A percentile compares a stretch with the other conserved stretches of the same genome.
Evolutionary conservation across 92 coral and sea anemone genomes (phyloP).

Genomic region (Plumapathes pennacea): DNA sequence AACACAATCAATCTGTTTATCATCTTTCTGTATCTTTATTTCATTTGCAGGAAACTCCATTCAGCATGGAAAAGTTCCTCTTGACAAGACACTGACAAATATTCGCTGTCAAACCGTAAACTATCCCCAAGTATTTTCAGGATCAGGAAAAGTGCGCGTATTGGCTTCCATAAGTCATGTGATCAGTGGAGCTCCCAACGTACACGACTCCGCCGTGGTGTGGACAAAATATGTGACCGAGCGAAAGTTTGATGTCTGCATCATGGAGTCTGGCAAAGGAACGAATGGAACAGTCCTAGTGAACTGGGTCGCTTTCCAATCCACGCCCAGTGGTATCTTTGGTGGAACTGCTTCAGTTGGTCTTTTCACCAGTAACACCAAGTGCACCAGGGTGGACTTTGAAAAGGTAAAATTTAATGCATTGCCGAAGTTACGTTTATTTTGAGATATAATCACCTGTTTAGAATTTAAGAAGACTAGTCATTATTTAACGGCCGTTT

Average conservation of each 20-base stretch:
- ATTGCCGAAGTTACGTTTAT: too few relatives aligned
- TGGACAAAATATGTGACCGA: conserved; percentile 40
- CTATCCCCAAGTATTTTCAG: conserved; percentile 24
- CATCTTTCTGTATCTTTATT: too few relatives aligned
- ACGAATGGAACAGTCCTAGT: conserved; percentile 35
- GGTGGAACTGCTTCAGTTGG: conserved; percentile 38
- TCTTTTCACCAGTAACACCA: conserved; percentile 47
- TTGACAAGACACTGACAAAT: conserved; percentile 7
- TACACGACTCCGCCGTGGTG: conserved; percentile 35
- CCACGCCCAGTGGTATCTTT: conserved; percentile 39
- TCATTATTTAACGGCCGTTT: too few relatives aligned
- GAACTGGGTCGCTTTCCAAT: conserved; percentile 50
- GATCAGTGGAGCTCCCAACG: background rate
- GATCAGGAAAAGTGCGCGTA: conserved; percentile 17
- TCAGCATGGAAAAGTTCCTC: conserved; percentile 33
- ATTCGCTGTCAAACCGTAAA: conserved; percentile 21
- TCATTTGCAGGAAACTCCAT: too few relatives aligned
- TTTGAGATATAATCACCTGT: too few relatives aligned
- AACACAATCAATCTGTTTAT: too few relatives aligned
- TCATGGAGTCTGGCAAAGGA: conserved; percentile 41
- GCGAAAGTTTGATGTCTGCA: conserved; percentile 34
- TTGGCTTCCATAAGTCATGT: conserved; percentile 34
- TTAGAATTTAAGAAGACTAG: too few relatives aligned
- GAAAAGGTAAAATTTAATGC: conserved; percentile 15
- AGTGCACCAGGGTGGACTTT: conserved; percentile 37